Conservation (phyloP, 2,113 vertebrate species). For the Danio rerio region DNA sequence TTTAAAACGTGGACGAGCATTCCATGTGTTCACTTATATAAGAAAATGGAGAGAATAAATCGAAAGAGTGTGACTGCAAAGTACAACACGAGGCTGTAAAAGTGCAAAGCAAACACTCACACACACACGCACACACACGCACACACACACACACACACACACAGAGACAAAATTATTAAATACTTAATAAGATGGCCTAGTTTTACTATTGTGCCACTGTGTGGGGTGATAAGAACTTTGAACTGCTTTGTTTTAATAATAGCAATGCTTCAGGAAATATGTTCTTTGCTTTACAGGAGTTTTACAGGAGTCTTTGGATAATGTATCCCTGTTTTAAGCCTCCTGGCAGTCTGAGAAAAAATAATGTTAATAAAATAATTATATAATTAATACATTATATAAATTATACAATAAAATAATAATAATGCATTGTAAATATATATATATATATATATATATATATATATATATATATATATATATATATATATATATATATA, state of each 20-base stretch:
- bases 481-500: too few species aligned
- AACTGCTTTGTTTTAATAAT: background rate
- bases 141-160: background rate
- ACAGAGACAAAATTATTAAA: slow-evolving; percentile 13
- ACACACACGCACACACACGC: background rate
- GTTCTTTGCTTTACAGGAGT: too few species aligned
- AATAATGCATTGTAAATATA: too few species aligned
- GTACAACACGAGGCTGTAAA: slow-evolving; percentile 6
- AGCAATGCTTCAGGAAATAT: too few species aligned
- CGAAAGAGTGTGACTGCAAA: slow-evolving; percentile 8
- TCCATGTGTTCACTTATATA: background rate
- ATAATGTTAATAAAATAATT: too few species aligned
- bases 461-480: too few species aligned
- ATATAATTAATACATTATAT: too few species aligned
- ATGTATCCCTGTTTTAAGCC: too few species aligned
- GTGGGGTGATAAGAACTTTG: slow-evolving; percentile 8
- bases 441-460: too few species aligned
- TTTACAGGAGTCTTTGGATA: too few species aligned
- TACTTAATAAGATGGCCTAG: slow-evolving; percentile 27
- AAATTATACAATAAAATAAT: too few species aligned
- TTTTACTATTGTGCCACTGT: slow-evolving; percentile 5
- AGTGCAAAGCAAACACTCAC: background rate
- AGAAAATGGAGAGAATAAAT: slow-evolving; percentile 33
- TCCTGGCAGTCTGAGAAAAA: too few species aligned
- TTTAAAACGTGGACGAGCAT: slow-evolving; percentile 12